Conservation (phyloP, 2,888 invertebrate genomes). For the Dione juno region DNA sequence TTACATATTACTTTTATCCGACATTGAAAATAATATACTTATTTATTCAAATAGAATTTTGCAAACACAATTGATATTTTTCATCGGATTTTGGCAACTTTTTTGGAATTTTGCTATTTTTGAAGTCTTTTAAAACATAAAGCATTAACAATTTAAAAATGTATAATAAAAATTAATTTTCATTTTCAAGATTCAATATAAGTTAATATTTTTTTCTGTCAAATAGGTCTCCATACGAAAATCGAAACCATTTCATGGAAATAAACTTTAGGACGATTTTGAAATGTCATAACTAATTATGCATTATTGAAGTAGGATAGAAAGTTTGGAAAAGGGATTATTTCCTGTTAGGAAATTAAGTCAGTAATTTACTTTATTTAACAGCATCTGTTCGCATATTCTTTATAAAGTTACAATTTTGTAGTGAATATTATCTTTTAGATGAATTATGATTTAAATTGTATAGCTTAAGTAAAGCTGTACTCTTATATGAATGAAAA, state of each 20-base stretch:
- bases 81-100: no score
- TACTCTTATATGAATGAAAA: slow-evolving; percentile 16
- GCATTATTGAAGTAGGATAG: background rate
- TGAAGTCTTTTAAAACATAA: no score
- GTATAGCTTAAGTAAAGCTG: background rate
- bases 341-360: background rate
- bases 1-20: no score
- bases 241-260: background rate
- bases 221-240: no score
- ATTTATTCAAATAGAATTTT: no score
- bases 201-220: no score
- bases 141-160: no score
- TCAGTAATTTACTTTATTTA: slow-evolving; percentile 4
- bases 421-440: background rate
- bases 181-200: no score
- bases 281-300: slow-evolving; percentile 8
- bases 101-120: no score
- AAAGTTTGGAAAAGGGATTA: slow-evolving; percentile 8
- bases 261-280: background rate
- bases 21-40: no score
- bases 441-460: background rate
- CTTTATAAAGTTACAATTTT: background rate
- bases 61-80: no score
- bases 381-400: background rate
- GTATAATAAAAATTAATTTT: no score